A percentile compares a stretch with the other conserved stretches of the same genome.
Evolutionary conservation across 2,888 invertebrate genomes (phyloP).

Genomic region (Stramonita haemastoma): DNA sequence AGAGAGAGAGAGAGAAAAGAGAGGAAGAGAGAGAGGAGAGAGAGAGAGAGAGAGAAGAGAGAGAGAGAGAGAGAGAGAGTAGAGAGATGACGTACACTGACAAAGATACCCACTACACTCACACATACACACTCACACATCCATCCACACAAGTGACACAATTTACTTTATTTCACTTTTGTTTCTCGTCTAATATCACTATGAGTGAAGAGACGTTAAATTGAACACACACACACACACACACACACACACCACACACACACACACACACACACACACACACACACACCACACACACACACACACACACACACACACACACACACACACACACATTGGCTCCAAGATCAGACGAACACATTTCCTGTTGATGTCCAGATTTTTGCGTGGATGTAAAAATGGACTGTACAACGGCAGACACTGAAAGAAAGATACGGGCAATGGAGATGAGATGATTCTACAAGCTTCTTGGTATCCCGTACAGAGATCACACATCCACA

Average conservation of each 20-base stretch:
- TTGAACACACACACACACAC: neutral
- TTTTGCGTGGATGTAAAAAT: too few relatives aligned
- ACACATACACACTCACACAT: neutral
- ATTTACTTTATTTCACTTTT: too few relatives aligned
- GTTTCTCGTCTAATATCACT: too few relatives aligned
- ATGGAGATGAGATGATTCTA: too few relatives aligned
- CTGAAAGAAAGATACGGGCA: too few relatives aligned
- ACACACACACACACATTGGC: neutral
- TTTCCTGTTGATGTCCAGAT: too few relatives aligned
- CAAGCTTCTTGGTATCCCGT: too few relatives aligned
- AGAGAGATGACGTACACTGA: neutral
- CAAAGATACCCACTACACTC: neutral
- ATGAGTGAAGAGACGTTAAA: too few relatives aligned
- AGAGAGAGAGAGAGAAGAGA: neutral
- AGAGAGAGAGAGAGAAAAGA: neutral
- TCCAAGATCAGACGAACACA: neutral
- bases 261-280: neutral
- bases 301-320: neutral
- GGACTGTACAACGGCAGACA: too few relatives aligned
- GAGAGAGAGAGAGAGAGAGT: slow-evolving; percentile 3
- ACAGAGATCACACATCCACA: too few relatives aligned
- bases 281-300: neutral
- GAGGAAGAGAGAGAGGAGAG: neutral
- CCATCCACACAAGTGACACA: neutral
- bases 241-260: slow-evolving; percentile 1